Base-by-base conservation (phyloP, 1,140 invertebrate species). In the Penaeus indicus region DNA sequence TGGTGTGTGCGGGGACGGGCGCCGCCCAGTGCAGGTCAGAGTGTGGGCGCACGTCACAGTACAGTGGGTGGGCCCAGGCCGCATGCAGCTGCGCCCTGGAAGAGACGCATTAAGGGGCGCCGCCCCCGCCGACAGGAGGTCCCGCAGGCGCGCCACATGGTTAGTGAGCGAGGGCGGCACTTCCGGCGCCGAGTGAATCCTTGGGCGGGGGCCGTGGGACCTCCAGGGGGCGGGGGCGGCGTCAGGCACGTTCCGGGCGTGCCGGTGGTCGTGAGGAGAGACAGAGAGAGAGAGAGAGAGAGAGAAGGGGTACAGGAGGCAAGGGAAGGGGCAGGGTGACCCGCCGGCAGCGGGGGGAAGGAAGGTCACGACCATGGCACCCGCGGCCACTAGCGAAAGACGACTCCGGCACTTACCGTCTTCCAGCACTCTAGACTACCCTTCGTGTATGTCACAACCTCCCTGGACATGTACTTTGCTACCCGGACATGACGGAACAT, bases 11-110 rank as follows among this genome's bases (percentile, higher is more conserved):
- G 86, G 47, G 60, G 79, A 83, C 79, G 79, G 80, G 81, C 82
- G 87, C 81, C 82, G 72, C 80, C 81, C 87, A 88, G 87, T 88
- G 87, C 87, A 88, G 87, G 87, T 88, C 67, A 88, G 60, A 88
- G 67, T 75, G 86, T 88, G 77, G 87, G 78, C 79, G 67, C 69
- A 32, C 25, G 86, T 69, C 67, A 84, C 87, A 88, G 86, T 81
- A 88, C 86, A 83, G 80, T 83, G 80, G 80, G 32, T 75, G 84
- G 84, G 86, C 86, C 86, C 86, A 83, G 87, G 87, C 87, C 72
- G 64, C 87, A 88, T 88, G 87, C 87, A 88, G 86, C 86, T 47
- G 87, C 79, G 72, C 60, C 75, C 27, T 32, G 54, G 63, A 61
- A 80, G 63, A 61, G 81, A 38, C 54, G 54, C 67, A 77, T 75